Conservation (phyloP, 2,113 vertebrate species). For the Notechis scutatus region DNA sequence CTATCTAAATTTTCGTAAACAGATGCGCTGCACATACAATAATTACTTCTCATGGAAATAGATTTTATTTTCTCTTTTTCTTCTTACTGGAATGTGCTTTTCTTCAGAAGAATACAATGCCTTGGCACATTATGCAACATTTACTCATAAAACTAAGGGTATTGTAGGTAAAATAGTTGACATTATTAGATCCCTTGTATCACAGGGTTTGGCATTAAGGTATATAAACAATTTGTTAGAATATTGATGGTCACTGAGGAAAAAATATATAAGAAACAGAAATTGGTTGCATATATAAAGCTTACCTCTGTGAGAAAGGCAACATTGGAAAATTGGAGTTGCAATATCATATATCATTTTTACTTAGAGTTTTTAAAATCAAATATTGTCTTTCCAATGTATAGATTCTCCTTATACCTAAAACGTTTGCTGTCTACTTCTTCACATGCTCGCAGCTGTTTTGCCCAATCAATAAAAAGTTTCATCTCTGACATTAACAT, state of each 20-base stretch:
- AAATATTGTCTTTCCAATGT: slow-evolving; percentile 51
- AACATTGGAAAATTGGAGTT: neutral
- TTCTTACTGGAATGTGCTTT: neutral
- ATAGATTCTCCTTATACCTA: slow-evolving; percentile 56
- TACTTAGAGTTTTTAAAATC: neutral
- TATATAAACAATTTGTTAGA: neutral
- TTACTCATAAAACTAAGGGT: neutral
- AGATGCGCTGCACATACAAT: neutral
- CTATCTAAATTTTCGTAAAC: neutral
- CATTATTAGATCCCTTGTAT: neutral
- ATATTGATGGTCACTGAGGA: neutral
- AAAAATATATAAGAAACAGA: neutral
- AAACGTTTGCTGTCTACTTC: slow-evolving; percentile 55
- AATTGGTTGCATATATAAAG: neutral
- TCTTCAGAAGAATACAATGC: neutral
- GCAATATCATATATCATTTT: neutral
- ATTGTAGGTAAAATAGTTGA: neutral
- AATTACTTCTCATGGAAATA: neutral
- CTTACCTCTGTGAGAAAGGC: neutral
- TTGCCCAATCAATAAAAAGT: slow-evolving; percentile 67
- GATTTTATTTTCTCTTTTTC: neutral
- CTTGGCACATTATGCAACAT: neutral
- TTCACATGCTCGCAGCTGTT: slow-evolving; percentile 58
- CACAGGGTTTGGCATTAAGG: neutral
- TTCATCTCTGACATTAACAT: slow-evolving; percentile 52